Evolutionary conservation across 1,140 invertebrate genomes (phyloP), one percentile per base, ranked within the genome.

Genomic region (Lutraria rhynchaena): DNA sequence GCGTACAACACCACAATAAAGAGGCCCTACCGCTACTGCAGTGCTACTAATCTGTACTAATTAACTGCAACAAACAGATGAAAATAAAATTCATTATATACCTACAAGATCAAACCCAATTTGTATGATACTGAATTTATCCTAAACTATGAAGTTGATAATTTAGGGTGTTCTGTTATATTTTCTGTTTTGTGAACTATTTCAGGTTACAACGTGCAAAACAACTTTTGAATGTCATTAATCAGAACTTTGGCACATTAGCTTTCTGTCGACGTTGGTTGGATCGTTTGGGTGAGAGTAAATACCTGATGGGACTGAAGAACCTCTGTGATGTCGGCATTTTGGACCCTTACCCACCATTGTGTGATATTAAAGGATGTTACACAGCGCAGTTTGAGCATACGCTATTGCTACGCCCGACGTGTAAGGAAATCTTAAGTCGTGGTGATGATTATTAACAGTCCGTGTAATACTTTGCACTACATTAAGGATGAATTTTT

Each of bases 381-480:
- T 99, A 99, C 92, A 99, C 99, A 0, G 99, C 99, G 60, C 99
- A 99, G 93, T 99, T 97, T 92, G 99, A 99, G 92, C 99, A 99
- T 92, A 99, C 99, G 0, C 97, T 99, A 88, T 95, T 99, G 58
- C 94, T 99, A 58, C 94, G 99, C 88, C 99, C 99, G 17, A 99
- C 98, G 0, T 99, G 98, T 94, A 99, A 99, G 93, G 99, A 99
- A 94, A 95, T 99, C 5, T 95, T 99, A 29, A 99, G 97, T 17
- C 95, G 98, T 77, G 99, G 99, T 65, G 96, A 97, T 75, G 99
- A 99, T 92, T 99, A 99, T 92, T 99, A 93, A 88, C 27, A 41
- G 5, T 41, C n/a, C n/a, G n/a, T n/a, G n/a, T n/a, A n/a, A n/a
- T n/a, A n/a, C n/a, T n/a, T n/a, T n/a, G n/a, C n/a, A n/a, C n/a